Conservation (phyloP, 1,140 invertebrate species). For the silkworm (Bombyx mori) region DNA sequence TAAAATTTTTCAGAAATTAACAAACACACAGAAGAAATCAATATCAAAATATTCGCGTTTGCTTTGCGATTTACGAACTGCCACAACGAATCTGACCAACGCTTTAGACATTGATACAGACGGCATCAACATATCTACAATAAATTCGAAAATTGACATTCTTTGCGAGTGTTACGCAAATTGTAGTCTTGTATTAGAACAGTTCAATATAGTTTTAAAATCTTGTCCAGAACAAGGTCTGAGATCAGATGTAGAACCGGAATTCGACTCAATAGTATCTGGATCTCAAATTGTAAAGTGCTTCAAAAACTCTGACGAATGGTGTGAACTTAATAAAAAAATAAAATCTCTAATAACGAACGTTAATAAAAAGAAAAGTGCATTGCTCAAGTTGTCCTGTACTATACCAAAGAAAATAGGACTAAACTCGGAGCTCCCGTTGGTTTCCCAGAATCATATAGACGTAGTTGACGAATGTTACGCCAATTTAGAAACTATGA, state of each 20-base stretch:
- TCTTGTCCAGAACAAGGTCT: slow-evolving; percentile 70
- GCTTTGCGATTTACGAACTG: slow-evolving; percentile 61
- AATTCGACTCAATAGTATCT: slow-evolving; percentile 48
- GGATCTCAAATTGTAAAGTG: slow-evolving; percentile 65
- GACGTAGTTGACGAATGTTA: slow-evolving; percentile 43
- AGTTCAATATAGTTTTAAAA: slow-evolving; percentile 73
- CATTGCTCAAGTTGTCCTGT: slow-evolving; percentile 48
- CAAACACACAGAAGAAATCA: slow-evolving; percentile 67
- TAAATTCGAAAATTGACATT: slow-evolving; percentile 32
- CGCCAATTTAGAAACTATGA: slow-evolving; percentile 41
- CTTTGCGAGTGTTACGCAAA: slow-evolving; percentile 69
- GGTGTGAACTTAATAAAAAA: slow-evolving; percentile 57
- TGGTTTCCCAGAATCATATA: slow-evolving; percentile 51
- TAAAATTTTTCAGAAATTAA: slow-evolving; percentile 49
- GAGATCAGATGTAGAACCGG: slow-evolving; percentile 29
- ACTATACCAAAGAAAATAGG: slow-evolving; percentile 37
- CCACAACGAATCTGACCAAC: slow-evolving; percentile 54
- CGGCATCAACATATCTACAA: slow-evolving; percentile 32
- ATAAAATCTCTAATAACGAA: slow-evolving; percentile 53
- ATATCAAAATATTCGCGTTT: slow-evolving; percentile 64
- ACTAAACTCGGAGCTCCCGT: slow-evolving; percentile 20
- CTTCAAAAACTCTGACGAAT: slow-evolving; percentile 67
- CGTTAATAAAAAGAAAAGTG: slow-evolving; percentile 57
- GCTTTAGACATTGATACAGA: slow-evolving; percentile 48
- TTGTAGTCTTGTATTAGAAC: slow-evolving; percentile 70